Evolutionary conservation across 1,140 invertebrate species (phyloP), one percentile per base, ranked within the genome.

Genomic region (Nasonia giraulti): DNA sequence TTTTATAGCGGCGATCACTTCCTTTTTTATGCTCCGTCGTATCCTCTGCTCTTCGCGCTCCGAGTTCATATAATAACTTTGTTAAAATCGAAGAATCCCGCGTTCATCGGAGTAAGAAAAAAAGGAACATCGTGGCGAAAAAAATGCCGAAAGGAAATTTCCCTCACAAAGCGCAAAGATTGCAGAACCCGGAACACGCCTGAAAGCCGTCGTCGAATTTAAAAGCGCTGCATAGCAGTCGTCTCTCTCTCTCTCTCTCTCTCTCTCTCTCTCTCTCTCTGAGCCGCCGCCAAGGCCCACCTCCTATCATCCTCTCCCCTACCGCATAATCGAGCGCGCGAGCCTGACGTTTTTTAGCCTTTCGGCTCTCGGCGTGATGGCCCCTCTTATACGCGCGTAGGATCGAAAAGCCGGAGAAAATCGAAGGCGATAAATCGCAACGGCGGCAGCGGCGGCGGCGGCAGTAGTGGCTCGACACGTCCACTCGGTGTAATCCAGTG

Each of bases 401-500:
- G 47, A 82, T 55, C 62, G 23, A 62, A 62, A 62, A 62, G 55
- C 55, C 55, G 11, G 69, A 20, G 69, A 75, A 80, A 85, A 80
- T 80, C 83, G 50, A 80, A 75, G 50, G 11, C 83, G 78, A 84
- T 79, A 79, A 84, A 84, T 83, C 82, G 69, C 27, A 11, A 11
- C 31, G 23, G 14, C 27, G 8, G 76, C 10, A 27, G n/a, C 40
- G 33, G 33, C 33, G 33, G 33, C 5, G 33, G 33, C 33, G 33
- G 40, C 44, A 14, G 20, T 14, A 27, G 68, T 20, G 75, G 75
- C 76, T 23, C 62, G 66, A 79, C 82, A 78, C 76, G 82, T 73
- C 14, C 76, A 33, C 50, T 47, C 50, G 55, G 84, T 85, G 84
- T 85, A 85, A 85, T 85, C 84, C 78, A 47, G 77, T 66, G 79